Evolutionary conservation across 2,113 vertebrate species (phyloP), one percentile per base, ranked within the genome.

Genomic region (Tragelaphus buxtoni): DNA sequence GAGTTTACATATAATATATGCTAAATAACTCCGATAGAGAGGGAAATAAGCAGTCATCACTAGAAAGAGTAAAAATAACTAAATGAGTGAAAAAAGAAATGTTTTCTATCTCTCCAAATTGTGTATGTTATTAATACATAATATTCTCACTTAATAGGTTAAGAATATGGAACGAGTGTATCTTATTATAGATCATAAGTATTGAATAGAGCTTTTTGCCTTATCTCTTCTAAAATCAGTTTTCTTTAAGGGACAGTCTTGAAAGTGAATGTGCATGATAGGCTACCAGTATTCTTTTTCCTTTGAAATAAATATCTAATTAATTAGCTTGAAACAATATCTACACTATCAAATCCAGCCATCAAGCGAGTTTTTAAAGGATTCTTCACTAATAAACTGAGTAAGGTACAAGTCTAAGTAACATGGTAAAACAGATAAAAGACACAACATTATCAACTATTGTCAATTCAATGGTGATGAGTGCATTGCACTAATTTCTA

Each of bases 31-130:
- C 14, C 49, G 39, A 85, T 45, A 87, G 89, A 85, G 30, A 81
- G 63, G 16, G 39, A 86, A 69, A 60, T 63, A 55, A 92, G 51
- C 9, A 74, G 32, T 91, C 51, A 88, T 69, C 60, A 91, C n/a
- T 45, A 90, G 24, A 82, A 88, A 90, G 7, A 60, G 42, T 69
- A 88, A 88, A 95, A 96, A 28, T 69, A 96, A 92, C 81, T 49
- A 88, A 32, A 51, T 79, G n/a, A 96, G 14, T 39, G 55, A 92
- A 92, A 86, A 92, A 28, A 72, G 45, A 96, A 88, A 96, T 74
- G 32, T 12, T 92, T 91, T 61, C 35, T 88, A 53, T 47, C 45
- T n/a, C 61, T 51, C n/a, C 39, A 95, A 97, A 90, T 24, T 94
- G 13, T 81, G 22, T 80, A 53, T 55, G 35, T 3, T 56, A 90